These are phyloP conservation scores for Lamprologus lemairii DNA, from an alignment of 2,113 vertebrate species.

Conservation along the genomic window DNA sequence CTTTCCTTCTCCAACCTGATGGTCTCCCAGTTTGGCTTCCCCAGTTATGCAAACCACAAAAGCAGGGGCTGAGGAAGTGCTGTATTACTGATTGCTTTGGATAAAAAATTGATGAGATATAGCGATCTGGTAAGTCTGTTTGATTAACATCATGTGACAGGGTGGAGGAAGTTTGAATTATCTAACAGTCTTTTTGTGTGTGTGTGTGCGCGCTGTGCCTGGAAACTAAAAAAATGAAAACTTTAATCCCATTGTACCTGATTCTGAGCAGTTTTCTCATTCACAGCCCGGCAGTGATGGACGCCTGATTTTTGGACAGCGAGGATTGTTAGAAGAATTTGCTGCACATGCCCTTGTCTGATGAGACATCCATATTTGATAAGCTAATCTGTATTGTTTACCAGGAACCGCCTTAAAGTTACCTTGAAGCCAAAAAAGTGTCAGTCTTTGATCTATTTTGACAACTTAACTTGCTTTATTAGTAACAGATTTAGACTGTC, in stretches of 20 bases:
- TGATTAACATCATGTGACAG: not conserved
- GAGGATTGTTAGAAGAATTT: not conserved
- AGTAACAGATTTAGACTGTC: not conserved
- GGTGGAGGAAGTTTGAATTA: not conserved
- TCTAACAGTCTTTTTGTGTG: not conserved
- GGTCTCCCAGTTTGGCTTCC: conserved; percentile 94
- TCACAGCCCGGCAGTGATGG: not conserved
- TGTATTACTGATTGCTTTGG: not conserved
- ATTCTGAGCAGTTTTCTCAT: not conserved
- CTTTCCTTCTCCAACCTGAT: conserved; percentile 89
- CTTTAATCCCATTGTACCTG: not conserved
- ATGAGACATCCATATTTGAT: not conserved
- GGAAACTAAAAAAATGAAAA: not conserved
- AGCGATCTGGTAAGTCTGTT: not conserved
- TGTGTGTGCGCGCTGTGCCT: not conserved
- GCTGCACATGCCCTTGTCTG: not conserved
- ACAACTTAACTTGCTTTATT: not conserved
- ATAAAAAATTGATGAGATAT: not conserved
- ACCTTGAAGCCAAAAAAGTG: not conserved
- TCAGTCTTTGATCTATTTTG: not conserved
- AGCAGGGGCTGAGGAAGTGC: conserved; percentile 59
- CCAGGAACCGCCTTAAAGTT: not conserved
- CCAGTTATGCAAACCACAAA: conserved; percentile 90
- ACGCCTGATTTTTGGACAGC: not conserved
- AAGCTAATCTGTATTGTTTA: not conserved